Evolutionary conservation across 2,113 vertebrate species (phyloP), one percentile per base, ranked within the genome.

Genomic region (Pseudorasbora parva): DNA sequence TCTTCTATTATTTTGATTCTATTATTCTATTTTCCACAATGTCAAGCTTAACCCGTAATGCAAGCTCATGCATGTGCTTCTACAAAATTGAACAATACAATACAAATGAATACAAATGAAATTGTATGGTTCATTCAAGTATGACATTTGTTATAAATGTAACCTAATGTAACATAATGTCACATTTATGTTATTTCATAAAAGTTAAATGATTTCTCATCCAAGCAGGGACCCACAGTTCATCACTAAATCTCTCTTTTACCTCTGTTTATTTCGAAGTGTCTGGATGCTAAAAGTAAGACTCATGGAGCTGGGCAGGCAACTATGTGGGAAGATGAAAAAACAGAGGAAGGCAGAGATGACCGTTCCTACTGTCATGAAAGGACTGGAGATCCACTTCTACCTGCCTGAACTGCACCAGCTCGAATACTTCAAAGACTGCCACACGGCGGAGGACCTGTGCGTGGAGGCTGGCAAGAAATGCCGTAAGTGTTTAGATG

Each of bases 271-370:
- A 33, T 0, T 6, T 37, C 81, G 2, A 87, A 98, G 96, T 91
- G 93, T 95, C 95, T 98, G 94, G 95, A 95, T 87, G 95, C 94
- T 86, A 94, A 92, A 90, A 92, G 94, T 90, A 92, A 93, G 88
- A 94, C 91, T 90, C 94, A 95, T 96, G 96, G 94, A 94, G 92
- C 91, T 93, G 90, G 90, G 95, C 87, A 96, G 97, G 96, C 97
- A 96, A 93, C 97, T 99, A 93, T 99, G 98, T 93, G 95, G 96
- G 82, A 99, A 98, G 91, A 97, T 98, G 96, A 96, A 95, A 94
- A 96, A 90, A 92, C 93, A 94, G 23, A 95, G 91, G 88, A 97
- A 92, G 74, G 89, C 84, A 0, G 96, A 96, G 19, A 87, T 93
- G 71, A 89, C 88, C 25, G 76, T 90, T 72, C 90, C 93, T 14